A percentile compares a stretch with the other conserved stretches of the same genome.
Evolutionary conservation across 1,140 invertebrate species (phyloP).

Genomic region (Chironomus tepperi): DNA sequence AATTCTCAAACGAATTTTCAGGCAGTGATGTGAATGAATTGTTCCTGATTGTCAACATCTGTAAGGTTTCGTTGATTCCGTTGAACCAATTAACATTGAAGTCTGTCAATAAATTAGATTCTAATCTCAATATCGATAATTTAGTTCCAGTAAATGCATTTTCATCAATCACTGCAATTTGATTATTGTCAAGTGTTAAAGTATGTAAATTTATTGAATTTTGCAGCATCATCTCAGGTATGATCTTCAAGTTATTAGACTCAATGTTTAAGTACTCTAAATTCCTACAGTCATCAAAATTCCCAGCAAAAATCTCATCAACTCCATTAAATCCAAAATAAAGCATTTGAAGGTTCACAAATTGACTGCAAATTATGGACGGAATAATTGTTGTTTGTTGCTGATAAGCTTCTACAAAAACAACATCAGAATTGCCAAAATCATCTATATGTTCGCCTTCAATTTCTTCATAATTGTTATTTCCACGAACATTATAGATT

Average conservation of each 20-base stretch:
- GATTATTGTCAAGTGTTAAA: neutral
- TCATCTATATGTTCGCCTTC: neutral
- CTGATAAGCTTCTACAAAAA: neutral
- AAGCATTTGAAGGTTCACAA: neutral
- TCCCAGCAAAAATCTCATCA: neutral
- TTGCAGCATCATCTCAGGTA: neutral
- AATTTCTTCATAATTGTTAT: neutral
- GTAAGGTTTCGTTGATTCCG: neutral
- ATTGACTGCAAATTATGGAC: neutral
- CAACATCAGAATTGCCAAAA: neutral
- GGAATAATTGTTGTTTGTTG: neutral
- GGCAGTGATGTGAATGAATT: neutral
- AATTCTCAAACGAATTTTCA: neutral
- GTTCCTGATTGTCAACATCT: neutral
- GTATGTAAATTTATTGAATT: neutral
- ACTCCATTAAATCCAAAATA: neutral
- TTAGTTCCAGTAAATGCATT: neutral
- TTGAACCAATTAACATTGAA: neutral
- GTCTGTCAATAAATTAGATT: neutral
- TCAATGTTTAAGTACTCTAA: neutral
- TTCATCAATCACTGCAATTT: neutral
- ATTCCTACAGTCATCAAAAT: neutral
- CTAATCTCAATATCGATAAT: neutral
- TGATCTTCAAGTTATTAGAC: neutral
- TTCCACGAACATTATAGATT: too few relatives aligned